Conservation (phyloP, 2,888 invertebrate species). For the Pelosia muscerda region DNA sequence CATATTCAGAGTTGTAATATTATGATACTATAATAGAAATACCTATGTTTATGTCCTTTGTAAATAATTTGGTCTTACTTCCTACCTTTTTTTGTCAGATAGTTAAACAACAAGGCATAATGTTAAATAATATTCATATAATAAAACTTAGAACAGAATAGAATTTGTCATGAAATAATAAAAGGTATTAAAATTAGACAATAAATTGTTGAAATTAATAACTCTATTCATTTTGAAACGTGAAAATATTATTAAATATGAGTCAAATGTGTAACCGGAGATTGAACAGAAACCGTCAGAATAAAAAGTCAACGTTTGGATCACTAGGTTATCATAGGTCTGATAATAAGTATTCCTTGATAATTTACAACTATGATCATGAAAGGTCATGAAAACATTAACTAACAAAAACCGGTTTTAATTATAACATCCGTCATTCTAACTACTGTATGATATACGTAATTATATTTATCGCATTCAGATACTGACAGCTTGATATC, state of each 20-base stretch:
- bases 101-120: no score
- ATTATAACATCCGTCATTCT: neutral
- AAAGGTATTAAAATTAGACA: no score
- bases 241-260: neutral
- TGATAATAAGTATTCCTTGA: conserved; percentile 4
- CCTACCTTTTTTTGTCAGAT: no score
- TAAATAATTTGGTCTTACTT: no score
- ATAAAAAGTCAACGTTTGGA: neutral
- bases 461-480: neutral
- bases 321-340: neutral
- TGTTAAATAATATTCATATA: no score
- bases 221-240: neutral
- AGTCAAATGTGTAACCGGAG: neutral
- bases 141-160: no score
- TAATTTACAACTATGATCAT: no score
- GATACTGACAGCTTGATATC: neutral
- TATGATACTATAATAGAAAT: no score
- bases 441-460: neutral
- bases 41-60: no score
- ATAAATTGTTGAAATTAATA: no score
- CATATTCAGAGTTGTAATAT: no score
- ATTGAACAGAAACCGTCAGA: neutral
- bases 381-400: neutral
- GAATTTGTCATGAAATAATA: no score
- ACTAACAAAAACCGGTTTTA: neutral